These are phyloP conservation scores for Apus apus DNA, from an alignment of 2,113 vertebrate species.

Conservation along the genomic window DNA sequence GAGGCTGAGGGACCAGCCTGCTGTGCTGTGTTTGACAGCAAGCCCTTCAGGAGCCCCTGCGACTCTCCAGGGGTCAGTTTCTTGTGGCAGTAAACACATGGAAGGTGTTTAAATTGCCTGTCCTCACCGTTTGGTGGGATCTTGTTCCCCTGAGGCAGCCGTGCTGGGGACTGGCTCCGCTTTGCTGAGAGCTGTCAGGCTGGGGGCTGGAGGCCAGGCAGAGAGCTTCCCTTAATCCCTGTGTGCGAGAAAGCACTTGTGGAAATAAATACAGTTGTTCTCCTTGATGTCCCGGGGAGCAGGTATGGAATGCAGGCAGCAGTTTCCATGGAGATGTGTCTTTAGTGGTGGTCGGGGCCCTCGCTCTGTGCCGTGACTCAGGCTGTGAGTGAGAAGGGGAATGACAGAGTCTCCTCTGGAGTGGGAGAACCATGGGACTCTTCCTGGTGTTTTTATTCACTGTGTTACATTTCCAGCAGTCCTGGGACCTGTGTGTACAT, in stretches of 20 bases:
- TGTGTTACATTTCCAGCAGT: background rate
- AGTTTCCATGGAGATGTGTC: background rate
- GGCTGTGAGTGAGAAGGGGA: fast-evolving
- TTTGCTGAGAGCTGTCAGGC: background rate
- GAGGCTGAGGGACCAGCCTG: fast-evolving
- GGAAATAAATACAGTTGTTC: background rate
- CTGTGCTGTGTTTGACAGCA: background rate
- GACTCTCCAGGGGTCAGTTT: background rate
- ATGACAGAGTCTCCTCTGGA: background rate
- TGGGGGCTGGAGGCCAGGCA: background rate
- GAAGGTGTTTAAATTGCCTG: background rate
- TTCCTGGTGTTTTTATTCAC: background rate
- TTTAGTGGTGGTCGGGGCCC: too few species aligned
- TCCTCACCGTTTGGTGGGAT: too few species aligned
- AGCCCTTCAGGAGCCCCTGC: background rate
- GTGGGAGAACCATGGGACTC: background rate
- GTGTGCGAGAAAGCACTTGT: background rate
- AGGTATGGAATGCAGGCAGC: background rate
- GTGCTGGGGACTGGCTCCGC: background rate
- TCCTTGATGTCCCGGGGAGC: background rate
- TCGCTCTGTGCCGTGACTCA: background rate
- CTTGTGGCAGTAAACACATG: background rate
- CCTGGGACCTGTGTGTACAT: background rate
- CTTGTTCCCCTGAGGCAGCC: background rate
- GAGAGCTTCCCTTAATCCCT: background rate